phyloP scores from a whole-genome alignment of 2,888 invertebrate genomes.

The Epinotia demarniana region DNA sequence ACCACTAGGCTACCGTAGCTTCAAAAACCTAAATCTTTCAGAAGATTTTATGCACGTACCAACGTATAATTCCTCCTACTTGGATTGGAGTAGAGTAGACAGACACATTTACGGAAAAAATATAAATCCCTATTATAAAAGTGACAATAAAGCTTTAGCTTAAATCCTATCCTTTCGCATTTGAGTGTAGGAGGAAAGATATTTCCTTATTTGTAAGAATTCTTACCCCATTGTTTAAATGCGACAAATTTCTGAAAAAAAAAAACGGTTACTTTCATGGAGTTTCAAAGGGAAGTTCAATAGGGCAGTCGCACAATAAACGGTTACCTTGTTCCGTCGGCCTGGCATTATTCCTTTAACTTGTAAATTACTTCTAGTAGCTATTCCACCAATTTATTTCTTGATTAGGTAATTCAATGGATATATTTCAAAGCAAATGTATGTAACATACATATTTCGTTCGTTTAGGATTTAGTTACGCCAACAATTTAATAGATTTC shows the following conservation, averaged over 20 bases:
- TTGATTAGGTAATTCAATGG: too few relatives aligned
- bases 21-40: too few relatives aligned
- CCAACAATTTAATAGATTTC: too few relatives aligned
- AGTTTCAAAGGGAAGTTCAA: slow-evolving; percentile 29
- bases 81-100: neutral
- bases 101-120: slow-evolving; percentile 1
- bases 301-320: neutral
- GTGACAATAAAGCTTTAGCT: slow-evolving; percentile 33
- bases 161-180: slow-evolving; percentile 20
- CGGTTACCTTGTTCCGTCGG: neutral
- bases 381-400: too few relatives aligned
- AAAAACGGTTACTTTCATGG: slow-evolving; percentile 11
- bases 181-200: neutral
- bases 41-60: neutral
- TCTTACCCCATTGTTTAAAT: slow-evolving; percentile 38
- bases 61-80: neutral
- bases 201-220: slow-evolving; percentile 8
- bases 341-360: too few relatives aligned
- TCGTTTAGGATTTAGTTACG: too few relatives aligned
- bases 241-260: slow-evolving; percentile 15
- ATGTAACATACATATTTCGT: too few relatives aligned
- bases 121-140: slow-evolving; percentile 16
- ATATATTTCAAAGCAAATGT: too few relatives aligned
- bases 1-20: too few relatives aligned
- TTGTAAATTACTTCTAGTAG: too few relatives aligned